Evolutionary conservation across 2,888 invertebrate species (phyloP).

Genomic region (Cyaniris semiargus): DNA sequence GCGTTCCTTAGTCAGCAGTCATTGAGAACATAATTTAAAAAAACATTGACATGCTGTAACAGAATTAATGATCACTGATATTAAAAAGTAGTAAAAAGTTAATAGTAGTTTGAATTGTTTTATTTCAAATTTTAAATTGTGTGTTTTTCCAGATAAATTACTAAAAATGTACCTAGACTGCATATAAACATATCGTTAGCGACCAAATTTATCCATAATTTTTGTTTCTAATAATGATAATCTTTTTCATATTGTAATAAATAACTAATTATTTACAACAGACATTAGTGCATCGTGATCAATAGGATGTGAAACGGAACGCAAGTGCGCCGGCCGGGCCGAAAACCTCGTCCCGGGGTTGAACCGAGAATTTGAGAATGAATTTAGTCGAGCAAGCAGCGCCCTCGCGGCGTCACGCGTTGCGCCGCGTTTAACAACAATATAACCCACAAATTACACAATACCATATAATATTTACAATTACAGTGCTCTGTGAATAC

Average conservation of each 20-base stretch:
- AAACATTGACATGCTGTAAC: not conserved
- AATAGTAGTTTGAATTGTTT: not conserved
- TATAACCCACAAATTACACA: constrained; percentile 61
- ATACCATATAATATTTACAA: constrained; percentile 49
- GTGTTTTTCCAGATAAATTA: too few relatives aligned
- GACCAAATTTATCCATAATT: not conserved
- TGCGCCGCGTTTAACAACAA: constrained; percentile 51
- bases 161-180: not conserved
- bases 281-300: not conserved
- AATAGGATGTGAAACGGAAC: constrained; percentile 58
- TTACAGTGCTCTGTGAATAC: constrained; percentile 44
- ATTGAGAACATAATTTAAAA: not conserved
- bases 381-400: constrained; percentile 64
- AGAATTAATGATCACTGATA: not conserved
- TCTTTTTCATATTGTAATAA: not conserved
- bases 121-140: not conserved
- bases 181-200: not conserved
- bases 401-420: constrained; percentile 50
- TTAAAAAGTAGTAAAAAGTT: not conserved
- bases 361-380: constrained; percentile 36
- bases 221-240: not conserved
- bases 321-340: constrained; percentile 67
- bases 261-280: not conserved
- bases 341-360: constrained; percentile 67
- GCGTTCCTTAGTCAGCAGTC: constrained; percentile 34